Conservation (phyloP, 2,113 vertebrate species). For the Microcebus ravelobensis region DNA sequence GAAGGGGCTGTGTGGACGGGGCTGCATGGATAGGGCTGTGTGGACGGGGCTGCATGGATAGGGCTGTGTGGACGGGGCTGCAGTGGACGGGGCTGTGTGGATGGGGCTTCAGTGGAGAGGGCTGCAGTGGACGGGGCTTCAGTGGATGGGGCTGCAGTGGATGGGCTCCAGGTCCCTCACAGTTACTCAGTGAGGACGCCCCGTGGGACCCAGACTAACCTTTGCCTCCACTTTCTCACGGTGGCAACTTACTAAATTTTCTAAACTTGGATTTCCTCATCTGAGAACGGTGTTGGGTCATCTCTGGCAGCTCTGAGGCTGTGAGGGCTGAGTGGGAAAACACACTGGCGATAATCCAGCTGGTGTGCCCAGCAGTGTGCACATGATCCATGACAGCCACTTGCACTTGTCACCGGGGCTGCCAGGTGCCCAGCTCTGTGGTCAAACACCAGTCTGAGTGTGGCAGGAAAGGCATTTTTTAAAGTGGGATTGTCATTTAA, state of each 20-base stretch:
- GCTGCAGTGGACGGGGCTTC: too few species aligned
- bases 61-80: too few species aligned
- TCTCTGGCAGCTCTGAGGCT: not conserved
- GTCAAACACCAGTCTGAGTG: not conserved
- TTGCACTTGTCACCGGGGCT: accelerated
- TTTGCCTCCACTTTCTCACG: not conserved
- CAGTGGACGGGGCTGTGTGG: too few species aligned
- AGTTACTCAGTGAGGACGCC: accelerated
- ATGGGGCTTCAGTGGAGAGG: accelerated
- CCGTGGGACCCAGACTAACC: accelerated
- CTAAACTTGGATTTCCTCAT: not conserved
- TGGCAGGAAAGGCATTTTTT: not conserved
- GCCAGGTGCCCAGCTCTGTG: too few species aligned
- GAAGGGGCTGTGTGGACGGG: too few species aligned
- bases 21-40: too few species aligned
- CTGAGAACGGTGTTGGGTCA: too few species aligned
- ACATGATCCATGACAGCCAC: accelerated
- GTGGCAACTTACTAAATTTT: too few species aligned
- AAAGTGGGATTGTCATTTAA: not conserved
- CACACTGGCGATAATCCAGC: too few species aligned
- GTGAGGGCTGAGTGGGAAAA: not conserved
- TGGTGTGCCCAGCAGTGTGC: accelerated
- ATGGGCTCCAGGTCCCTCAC: not conserved
- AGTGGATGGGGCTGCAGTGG: too few species aligned
- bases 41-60: too few species aligned